Conservation (phyloP, 1,140 invertebrate genomes). For the Platorchestia sp. region DNA sequence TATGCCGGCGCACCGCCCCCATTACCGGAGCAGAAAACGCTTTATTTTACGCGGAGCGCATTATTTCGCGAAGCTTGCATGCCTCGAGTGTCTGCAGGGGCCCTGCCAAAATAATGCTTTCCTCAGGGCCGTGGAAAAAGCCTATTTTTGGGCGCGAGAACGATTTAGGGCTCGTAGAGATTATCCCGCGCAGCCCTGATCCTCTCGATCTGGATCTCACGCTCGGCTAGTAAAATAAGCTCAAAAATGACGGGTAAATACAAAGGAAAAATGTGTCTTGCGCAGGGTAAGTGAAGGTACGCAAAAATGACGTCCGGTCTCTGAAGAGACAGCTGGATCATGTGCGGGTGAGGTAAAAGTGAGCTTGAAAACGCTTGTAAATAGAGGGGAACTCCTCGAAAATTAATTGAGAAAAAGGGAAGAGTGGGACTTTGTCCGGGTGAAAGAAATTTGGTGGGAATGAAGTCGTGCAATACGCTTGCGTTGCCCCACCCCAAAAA, state of each 20-base stretch:
- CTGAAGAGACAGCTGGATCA: not conserved
- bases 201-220: not conserved
- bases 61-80: not conserved
- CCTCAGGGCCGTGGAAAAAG: not conserved
- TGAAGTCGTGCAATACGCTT: no score
- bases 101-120: not conserved
- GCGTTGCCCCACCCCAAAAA: no score
- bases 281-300: not conserved
- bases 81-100: not conserved
- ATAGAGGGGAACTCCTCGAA: not conserved
- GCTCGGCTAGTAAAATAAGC: not conserved
- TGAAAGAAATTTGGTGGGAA: not conserved
- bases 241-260: not conserved
- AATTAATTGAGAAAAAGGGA: not conserved
- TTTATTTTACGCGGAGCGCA: not conserved
- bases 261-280: not conserved
- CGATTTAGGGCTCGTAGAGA: slow-evolving; percentile 6
- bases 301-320: not conserved
- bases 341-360: not conserved
- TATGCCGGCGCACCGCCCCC: not conserved
- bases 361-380: not conserved
- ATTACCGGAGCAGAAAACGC: not conserved
- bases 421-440: not conserved
- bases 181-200: not conserved
- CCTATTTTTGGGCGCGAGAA: not conserved